phyloP scores from a whole-genome alignment of 2,888 invertebrate genomes.

The Colostygia pectinataria region DNA sequence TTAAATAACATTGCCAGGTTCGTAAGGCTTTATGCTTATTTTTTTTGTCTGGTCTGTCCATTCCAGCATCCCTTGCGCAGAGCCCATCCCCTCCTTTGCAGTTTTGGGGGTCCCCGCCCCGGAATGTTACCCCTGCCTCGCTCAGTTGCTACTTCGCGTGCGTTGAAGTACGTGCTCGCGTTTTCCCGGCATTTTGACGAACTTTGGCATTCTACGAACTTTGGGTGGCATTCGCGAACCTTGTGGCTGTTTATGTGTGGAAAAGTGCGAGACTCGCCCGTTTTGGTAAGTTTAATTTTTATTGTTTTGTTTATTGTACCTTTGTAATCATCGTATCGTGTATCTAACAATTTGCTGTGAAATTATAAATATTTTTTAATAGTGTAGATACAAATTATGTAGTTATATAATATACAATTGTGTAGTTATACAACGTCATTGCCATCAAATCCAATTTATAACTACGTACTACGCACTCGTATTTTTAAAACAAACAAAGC shows the following conservation, averaged over 20 bases:
- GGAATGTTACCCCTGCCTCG: slow-evolving; percentile 26
- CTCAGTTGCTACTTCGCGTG: slow-evolving; percentile 33
- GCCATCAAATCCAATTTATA: no score
- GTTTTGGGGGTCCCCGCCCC: slow-evolving; percentile 49
- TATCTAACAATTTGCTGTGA: no score
- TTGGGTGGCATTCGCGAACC: slow-evolving; percentile 15
- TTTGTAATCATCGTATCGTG: no score
- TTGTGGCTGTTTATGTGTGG: slow-evolving; percentile 26
- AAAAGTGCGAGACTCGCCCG: not conserved
- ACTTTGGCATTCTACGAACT: slow-evolving; percentile 25
- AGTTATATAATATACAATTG: no score
- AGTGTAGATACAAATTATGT: no score
- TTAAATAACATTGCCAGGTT: no score
- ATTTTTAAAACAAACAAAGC: no score
- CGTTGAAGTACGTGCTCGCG: slow-evolving; percentile 17
- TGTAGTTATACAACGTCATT: no score
- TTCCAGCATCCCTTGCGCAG: slow-evolving; percentile 34
- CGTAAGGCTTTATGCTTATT: slow-evolving; percentile 26
- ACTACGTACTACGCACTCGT: no score
- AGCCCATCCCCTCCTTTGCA: slow-evolving; percentile 47
- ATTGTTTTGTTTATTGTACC: not conserved
- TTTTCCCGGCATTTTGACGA: slow-evolving; percentile 2
- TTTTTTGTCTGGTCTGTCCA: slow-evolving; percentile 44
- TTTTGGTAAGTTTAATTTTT: slow-evolving; percentile 30
- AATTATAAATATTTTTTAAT: no score